These are phyloP conservation scores for Rhopalosiphum maidis DNA, from an alignment of 1,140 invertebrate species.

Conservation along the genomic window DNA sequence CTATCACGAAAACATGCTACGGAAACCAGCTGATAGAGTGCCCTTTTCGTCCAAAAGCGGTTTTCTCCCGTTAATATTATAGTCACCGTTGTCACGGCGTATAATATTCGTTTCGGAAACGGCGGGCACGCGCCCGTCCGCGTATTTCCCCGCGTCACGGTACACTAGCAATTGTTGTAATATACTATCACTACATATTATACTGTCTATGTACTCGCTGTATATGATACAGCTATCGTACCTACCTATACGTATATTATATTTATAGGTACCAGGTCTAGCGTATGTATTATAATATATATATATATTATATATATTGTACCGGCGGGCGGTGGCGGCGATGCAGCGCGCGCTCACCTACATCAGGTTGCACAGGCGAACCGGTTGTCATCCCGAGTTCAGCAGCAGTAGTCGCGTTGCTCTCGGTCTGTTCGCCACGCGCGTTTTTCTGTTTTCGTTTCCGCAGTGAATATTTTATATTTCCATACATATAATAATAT, in stretches of 20 bases:
- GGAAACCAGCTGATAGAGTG: no score
- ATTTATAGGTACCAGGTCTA: neutral
- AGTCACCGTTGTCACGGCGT: neutral
- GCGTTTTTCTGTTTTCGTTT: slow-evolving; percentile 4
- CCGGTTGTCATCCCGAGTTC: slow-evolving; percentile 42
- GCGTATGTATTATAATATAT: neutral
- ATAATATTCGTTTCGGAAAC: neutral
- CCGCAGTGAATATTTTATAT: neutral
- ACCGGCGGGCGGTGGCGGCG: neutral
- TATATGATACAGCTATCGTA: neutral
- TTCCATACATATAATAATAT: neutral
- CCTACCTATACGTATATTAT: no score
- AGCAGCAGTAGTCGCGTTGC: slow-evolving; percentile 44
- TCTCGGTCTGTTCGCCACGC: slow-evolving; percentile 33
- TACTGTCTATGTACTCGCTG: neutral
- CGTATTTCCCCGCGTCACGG: neutral
- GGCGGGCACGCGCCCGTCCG: slow-evolving; percentile 19
- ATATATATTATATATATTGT: neutral
- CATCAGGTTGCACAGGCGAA: slow-evolving; percentile 29
- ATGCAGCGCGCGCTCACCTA: slow-evolving; percentile 42
- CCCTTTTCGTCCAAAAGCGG: no score
- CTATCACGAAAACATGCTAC: neutral
- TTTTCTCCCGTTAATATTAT: neutral
- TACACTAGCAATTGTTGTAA: neutral
- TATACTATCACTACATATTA: neutral